phyloP scores from a whole-genome alignment of 2,797 vertebrate genomes.

The Spea hammondii region DNA sequence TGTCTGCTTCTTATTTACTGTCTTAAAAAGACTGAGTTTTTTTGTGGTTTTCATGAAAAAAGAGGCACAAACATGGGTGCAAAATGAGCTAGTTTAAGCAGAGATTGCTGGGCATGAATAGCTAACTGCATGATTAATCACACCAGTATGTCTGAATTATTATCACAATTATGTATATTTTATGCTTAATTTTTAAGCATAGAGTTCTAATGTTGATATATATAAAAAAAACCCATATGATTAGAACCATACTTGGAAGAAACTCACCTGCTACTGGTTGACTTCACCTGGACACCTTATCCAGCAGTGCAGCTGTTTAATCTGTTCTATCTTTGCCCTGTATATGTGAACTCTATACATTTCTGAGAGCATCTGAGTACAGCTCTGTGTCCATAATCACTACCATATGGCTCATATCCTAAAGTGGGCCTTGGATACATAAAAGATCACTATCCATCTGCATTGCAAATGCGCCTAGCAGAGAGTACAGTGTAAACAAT shows the following conservation, averaged over 20 bases:
- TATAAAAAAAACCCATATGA: not conserved
- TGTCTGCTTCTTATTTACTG: no score
- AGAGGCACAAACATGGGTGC: no score
- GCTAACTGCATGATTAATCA: not conserved
- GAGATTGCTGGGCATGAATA: no score
- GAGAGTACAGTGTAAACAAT: not conserved
- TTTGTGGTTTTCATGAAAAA: no score
- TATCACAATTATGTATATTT: not conserved
- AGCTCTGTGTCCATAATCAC: slow-evolving; percentile 10
- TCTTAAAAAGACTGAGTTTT: no score
- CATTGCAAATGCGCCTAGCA: not conserved
- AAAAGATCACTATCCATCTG: slow-evolving; percentile 4
- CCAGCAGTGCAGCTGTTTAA: slow-evolving; percentile 21
- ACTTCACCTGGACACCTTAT: slow-evolving; percentile 31
- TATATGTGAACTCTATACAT: slow-evolving; percentile 9
- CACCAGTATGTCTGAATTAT: not conserved
- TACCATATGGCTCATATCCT: slow-evolving; percentile 15
- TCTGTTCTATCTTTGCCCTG: slow-evolving; percentile 25
- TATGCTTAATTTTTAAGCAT: not conserved
- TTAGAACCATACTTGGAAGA: not conserved
- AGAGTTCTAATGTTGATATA: slow-evolving; percentile 4
- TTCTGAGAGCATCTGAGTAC: slow-evolving; percentile 5
- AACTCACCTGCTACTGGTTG: slow-evolving; percentile 30
- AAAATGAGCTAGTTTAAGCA: no score
- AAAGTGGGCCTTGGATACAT: slow-evolving; percentile 1